Percentiles rank a stretch among this genome's conserved stretches.
Evolutionary conservation across 2,797 vertebrate genomes (phyloP).

Genomic region (Eptatretus atami): DNA sequence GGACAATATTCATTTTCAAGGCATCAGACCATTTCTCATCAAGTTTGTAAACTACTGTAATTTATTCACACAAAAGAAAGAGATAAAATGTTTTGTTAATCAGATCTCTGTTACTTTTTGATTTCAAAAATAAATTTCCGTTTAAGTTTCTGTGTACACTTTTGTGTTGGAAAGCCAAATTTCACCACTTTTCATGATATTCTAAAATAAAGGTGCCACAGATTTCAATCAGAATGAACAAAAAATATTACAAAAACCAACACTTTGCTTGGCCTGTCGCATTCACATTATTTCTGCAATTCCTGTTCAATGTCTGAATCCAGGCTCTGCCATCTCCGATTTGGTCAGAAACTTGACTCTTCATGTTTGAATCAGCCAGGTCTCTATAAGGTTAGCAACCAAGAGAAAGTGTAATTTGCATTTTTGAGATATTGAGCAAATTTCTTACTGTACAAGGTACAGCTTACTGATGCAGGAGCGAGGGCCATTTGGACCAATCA

Average conservation of each 20-base stretch:
- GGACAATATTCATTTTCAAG: too few species aligned
- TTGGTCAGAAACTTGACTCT: slow-evolving; percentile 82
- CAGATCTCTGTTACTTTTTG: too few species aligned
- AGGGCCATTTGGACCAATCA: too few species aligned
- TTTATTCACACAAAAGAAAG: too few species aligned
- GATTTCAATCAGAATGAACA: background rate
- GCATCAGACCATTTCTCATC: too few species aligned
- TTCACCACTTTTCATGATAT: background rate
- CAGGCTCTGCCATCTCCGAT: slow-evolving; percentile 71
- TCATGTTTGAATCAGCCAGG: slow-evolving; percentile 59
- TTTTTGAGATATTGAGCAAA: background rate
- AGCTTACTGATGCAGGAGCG: too few species aligned
- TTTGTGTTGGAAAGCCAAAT: too few species aligned
- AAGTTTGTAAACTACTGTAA: too few species aligned
- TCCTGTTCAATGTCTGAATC: slow-evolving; percentile 94
- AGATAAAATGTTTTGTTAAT: too few species aligned
- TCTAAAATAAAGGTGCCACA: too few species aligned
- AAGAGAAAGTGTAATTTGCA: slow-evolving; percentile 9
- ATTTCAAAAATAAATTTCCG: too few species aligned
- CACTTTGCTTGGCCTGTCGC: slow-evolving; percentile 27
- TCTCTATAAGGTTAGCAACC: slow-evolving; percentile 20
- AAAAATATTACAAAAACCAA: background rate
- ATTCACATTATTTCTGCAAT: slow-evolving; percentile 68
- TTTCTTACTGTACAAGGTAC: background rate
- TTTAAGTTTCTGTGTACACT: too few species aligned